Conservation (phyloP, 1,140 invertebrate genomes). For the Brachionus plicatilis region DNA sequence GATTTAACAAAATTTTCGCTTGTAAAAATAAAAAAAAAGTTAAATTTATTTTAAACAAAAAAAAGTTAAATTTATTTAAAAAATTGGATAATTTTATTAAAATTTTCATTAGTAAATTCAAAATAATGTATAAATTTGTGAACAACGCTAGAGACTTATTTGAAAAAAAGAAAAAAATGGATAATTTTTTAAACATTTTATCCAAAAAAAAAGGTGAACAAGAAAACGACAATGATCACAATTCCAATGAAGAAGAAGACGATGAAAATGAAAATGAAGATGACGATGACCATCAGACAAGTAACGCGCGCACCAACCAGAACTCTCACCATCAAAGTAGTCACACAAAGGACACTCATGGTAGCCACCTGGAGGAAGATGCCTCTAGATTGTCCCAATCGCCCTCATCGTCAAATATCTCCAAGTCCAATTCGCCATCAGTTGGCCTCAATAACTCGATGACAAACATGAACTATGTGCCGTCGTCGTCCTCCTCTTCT, state of each 20-base stretch:
- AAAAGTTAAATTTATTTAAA: too few relatives aligned
- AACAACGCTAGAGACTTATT: too few relatives aligned
- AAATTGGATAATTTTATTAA: too few relatives aligned
- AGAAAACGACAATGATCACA: slow-evolving; percentile 23
- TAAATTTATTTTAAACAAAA: too few relatives aligned
- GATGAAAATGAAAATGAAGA: slow-evolving; percentile 1
- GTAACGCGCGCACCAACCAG: background rate
- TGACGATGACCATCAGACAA: background rate
- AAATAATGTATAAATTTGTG: too few relatives aligned
- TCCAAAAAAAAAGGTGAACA: background rate
- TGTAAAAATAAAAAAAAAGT: too few relatives aligned
- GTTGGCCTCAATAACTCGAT: slow-evolving; percentile 2
- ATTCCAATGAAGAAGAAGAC: slow-evolving; percentile 17
- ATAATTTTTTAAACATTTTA: background rate
- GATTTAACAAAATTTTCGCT: too few relatives aligned
- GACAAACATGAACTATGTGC: slow-evolving; percentile 27
- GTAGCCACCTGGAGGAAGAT: background rate
- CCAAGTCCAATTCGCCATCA: slow-evolving; percentile 23
- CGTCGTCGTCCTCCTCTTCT: slow-evolving; percentile 3
- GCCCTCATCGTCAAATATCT: slow-evolving; percentile 8
- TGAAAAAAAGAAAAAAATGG: too few relatives aligned
- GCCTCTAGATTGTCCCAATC: slow-evolving; percentile 7
- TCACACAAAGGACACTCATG: background rate
- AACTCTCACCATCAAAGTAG: background rate
- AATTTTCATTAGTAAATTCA: too few relatives aligned